These are phyloP conservation scores for Hypena proboscidalis DNA, from an alignment of 2,888 invertebrate genomes.

Conservation along the genomic window DNA sequence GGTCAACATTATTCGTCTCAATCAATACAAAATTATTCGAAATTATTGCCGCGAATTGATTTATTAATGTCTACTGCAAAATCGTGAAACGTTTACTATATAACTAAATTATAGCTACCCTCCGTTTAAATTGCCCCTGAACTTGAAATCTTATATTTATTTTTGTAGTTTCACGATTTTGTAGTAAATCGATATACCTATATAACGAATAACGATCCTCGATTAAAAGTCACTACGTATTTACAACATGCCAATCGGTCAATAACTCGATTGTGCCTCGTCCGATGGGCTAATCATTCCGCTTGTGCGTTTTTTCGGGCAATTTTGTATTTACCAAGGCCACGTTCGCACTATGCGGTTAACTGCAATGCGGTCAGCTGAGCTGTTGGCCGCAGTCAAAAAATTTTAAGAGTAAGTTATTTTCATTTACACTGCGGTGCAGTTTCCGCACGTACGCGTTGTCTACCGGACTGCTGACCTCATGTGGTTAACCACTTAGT, in stretches of 20 bases:
- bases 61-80: slow-evolving; percentile 18
- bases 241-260: slow-evolving; percentile 58
- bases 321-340: not conserved
- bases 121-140: slow-evolving; percentile 6
- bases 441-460: too few species aligned
- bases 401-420: too few species aligned
- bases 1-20: slow-evolving; percentile 45
- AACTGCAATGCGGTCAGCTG: too few species aligned
- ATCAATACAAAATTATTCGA: slow-evolving; percentile 46
- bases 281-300: slow-evolving; percentile 58
- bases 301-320: slow-evolving; percentile 57
- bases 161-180: slow-evolving; percentile 24
- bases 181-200: slow-evolving; percentile 33
- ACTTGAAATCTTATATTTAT: slow-evolving; percentile 8
- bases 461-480: too few species aligned
- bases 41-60: slow-evolving; percentile 71
- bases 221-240: slow-evolving; percentile 50
- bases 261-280: slow-evolving; percentile 56
- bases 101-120: slow-evolving; percentile 16
- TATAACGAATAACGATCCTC: slow-evolving; percentile 50
- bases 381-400: too few species aligned
- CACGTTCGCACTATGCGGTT: too few species aligned
- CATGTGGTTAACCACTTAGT: too few species aligned
- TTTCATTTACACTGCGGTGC: too few species aligned
- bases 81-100: slow-evolving; percentile 19